These are phyloP conservation scores for Ormyrus labotus DNA, from an alignment of 2,888 invertebrate genomes.

Conservation along the genomic window DNA sequence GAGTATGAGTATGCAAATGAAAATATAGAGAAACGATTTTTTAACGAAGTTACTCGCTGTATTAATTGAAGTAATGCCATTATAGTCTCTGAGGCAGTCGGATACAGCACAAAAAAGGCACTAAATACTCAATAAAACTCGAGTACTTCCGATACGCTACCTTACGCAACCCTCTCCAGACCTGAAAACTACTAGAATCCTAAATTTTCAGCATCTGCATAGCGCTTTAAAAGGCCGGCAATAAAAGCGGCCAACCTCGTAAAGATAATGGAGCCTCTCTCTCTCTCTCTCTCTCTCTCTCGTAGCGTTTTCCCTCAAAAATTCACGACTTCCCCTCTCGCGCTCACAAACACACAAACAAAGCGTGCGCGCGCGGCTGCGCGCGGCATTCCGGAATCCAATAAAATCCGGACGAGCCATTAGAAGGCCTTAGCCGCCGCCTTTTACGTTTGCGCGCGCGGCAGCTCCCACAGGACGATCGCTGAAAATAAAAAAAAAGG, in stretches of 20 bases:
- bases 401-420: constrained; percentile 43
- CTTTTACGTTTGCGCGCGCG: constrained; percentile 7
- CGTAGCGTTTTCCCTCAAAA: constrained; percentile 32
- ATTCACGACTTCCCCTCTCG: constrained; percentile 24
- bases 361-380: neutral
- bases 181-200: too few relatives aligned
- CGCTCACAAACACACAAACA: neutral
- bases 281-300: neutral
- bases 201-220: too few relatives aligned
- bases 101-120: too few relatives aligned
- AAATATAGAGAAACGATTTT: too few relatives aligned
- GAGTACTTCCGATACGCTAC: too few relatives aligned
- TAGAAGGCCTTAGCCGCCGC: constrained; percentile 23
- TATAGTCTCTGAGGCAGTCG: too few relatives aligned
- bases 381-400: constrained; percentile 27
- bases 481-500: neutral
- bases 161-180: neutral
- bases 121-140: too few relatives aligned
- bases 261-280: constrained; percentile 34
- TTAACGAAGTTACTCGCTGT: too few relatives aligned
- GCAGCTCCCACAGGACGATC: constrained; percentile 30
- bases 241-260: constrained; percentile 35
- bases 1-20: too few relatives aligned
- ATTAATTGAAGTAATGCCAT: too few relatives aligned
- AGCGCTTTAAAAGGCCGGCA: neutral